These are phyloP conservation scores for Peromyscus aztecus DNA, from an alignment of 2,797 vertebrate species.

Conservation along the genomic window DNA sequence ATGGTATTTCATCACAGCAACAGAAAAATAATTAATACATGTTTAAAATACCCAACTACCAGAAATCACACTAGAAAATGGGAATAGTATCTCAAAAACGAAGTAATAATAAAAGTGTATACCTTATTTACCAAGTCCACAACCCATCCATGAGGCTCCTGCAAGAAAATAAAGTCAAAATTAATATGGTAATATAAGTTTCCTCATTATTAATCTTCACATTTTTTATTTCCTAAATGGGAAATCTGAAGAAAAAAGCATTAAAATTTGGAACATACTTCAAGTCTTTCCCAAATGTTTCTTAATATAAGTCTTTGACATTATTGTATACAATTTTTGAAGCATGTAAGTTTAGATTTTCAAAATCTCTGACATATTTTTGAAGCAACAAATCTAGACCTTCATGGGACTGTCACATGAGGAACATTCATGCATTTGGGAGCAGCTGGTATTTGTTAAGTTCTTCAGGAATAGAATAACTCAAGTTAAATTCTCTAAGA, in stretches of 20 bases:
- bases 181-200: conserved; percentile 59
- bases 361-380: not conserved
- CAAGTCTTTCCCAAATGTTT: not conserved
- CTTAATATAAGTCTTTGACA: not conserved
- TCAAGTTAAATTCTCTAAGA: conserved; percentile 32
- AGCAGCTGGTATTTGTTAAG: not conserved
- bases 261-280: conserved; percentile 48
- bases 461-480: not conserved
- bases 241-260: conserved; percentile 43
- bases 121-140: conserved; percentile 99
- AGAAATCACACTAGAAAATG: conserved; percentile 22
- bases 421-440: not conserved
- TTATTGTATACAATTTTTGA: not conserved
- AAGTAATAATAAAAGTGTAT: conserved; percentile 82
- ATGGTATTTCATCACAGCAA: not conserved
- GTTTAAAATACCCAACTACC: conserved; percentile 25
- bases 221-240: conserved; percentile 23
- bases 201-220: not conserved
- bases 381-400: not conserved
- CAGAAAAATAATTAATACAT: conserved; percentile 14
- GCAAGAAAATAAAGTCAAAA: conserved; percentile 77
- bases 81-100: not conserved
- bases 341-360: not conserved
- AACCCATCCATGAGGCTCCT: conserved; percentile 99
- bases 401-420: not conserved